phyloP scores from a whole-genome alignment of 2,113 vertebrate species.

The Eudyptes chrysolophus region DNA sequence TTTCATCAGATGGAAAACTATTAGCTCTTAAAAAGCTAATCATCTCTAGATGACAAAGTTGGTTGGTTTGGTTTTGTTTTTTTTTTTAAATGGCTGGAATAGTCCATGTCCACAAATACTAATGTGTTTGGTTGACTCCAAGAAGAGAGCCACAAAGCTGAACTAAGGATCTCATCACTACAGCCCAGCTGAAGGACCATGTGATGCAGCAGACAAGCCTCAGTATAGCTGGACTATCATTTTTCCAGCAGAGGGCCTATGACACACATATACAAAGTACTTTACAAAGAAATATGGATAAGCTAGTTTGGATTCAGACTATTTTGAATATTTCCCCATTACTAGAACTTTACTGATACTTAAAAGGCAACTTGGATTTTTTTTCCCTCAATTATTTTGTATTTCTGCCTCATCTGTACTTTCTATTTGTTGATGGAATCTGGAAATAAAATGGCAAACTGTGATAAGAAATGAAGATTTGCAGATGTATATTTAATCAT shows the following conservation, averaged over 20 bases:
- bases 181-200: background rate
- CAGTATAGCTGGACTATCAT: background rate
- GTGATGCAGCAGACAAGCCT: background rate
- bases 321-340: background rate
- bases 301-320: background rate
- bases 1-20: conserved; percentile 18
- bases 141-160: background rate
- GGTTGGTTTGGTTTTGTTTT: background rate
- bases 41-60: background rate
- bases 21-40: conserved; percentile 10
- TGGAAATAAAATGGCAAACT: background rate
- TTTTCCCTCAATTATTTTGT: background rate
- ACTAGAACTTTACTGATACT: background rate
- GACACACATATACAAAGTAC: background rate
- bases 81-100: background rate
- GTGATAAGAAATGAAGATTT: background rate
- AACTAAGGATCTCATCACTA: background rate
- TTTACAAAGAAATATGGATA: background rate
- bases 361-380: background rate
- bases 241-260: background rate
- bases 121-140: background rate
- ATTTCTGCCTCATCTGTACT: background rate
- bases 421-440: background rate
- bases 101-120: background rate
- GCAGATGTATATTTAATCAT: background rate